Conservation (phyloP, 37 sponge, comb jelly and placozoan species). For the Aplysina aerophoba region DNA sequence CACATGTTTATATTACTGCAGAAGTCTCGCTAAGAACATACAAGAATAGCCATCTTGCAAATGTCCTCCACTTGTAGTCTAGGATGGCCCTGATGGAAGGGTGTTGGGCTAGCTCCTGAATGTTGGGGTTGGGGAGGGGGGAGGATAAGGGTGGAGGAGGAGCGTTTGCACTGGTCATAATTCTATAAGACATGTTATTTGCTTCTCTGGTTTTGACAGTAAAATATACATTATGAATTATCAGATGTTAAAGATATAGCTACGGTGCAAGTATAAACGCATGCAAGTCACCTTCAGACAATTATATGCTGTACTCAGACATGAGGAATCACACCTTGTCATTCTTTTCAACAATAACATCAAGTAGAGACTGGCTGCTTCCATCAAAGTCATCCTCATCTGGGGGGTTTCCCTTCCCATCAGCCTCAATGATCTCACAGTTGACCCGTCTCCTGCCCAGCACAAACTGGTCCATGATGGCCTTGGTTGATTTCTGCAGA, state of each 20-base stretch:
- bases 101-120: constrained; percentile 18
- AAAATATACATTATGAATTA: too few relatives aligned
- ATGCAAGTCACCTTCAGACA: too few relatives aligned
- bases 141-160: too few relatives aligned
- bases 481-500: constrained; percentile 9
- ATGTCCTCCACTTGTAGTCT: constrained; percentile 30
- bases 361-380: neutral
- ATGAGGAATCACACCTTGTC: neutral
- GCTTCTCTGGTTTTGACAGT: too few relatives aligned
- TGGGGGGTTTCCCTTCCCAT: neutral
- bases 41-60: constrained; percentile 20
- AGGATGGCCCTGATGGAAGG: constrained; percentile 15
- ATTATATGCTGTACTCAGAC: neutral
- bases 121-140: too few relatives aligned
- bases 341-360: neutral
- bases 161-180: too few relatives aligned
- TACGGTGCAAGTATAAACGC: too few relatives aligned
- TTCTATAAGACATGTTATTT: too few relatives aligned
- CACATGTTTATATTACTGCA: too few relatives aligned
- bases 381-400: neutral
- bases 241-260: too few relatives aligned
- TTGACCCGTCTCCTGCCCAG: neutral
- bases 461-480: neutral
- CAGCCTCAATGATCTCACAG: constrained; percentile 9
- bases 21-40: neutral